Conservation (phyloP, 1,140 invertebrate genomes). For the Sitobion miscanthi region DNA sequence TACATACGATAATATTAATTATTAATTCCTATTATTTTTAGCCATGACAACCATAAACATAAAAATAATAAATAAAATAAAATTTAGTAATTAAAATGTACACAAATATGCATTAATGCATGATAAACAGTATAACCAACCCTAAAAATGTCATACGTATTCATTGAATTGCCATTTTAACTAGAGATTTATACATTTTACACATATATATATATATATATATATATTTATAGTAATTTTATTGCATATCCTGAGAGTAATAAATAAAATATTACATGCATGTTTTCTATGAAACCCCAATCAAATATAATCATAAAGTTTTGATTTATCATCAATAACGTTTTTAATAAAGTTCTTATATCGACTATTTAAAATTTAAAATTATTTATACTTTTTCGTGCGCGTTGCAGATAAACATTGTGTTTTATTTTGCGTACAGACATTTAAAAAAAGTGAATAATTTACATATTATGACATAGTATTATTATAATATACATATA, state of each 20-base stretch:
- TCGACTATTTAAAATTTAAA: constrained; percentile 12
- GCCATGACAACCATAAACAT: constrained; percentile 8
- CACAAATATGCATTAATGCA: constrained; percentile 12
- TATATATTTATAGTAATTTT: constrained; percentile 19
- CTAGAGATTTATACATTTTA: constrained; percentile 38
- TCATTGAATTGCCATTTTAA: constrained; percentile 29
- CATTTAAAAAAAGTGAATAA: not conserved
- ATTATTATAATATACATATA: not conserved
- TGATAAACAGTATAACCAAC: constrained; percentile 34
- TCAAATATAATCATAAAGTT: constrained; percentile 37
- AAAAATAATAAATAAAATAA: constrained; percentile 29
- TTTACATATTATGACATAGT: not conserved
- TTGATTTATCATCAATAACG: constrained; percentile 23
- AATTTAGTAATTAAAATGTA: constrained; percentile 25
- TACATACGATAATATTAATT: not conserved
- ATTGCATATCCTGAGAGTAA: constrained; percentile 10
- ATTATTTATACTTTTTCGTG: constrained; percentile 23
- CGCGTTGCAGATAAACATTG: constrained; percentile 1
- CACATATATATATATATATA: too few species aligned
- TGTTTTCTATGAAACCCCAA: constrained; percentile 24
- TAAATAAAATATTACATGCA: constrained; percentile 23
- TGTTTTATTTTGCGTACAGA: constrained; percentile 10
- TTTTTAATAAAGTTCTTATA: constrained; percentile 47
- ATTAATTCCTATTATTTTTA: not conserved
- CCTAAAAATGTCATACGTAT: constrained; percentile 39